Conservation (phyloP, 2,113 vertebrate genomes). For the Axis porcinus region DNA sequence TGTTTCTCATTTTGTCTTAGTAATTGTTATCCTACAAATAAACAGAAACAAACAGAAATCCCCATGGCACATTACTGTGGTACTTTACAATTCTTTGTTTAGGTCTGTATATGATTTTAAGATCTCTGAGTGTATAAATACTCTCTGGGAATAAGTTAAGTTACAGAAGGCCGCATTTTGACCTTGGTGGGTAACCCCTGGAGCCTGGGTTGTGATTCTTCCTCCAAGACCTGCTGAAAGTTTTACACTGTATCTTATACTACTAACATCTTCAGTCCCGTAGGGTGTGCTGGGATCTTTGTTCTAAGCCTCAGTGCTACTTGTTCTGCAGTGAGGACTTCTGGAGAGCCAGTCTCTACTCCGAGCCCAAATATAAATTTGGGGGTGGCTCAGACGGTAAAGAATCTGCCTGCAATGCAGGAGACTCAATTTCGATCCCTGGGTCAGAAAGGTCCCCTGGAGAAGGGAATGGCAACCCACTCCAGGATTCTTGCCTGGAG, state of each 20-base stretch:
- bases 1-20: constrained; percentile 40
- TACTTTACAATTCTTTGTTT: constrained; percentile 30
- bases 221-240: neutral
- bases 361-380: neutral
- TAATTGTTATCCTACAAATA: constrained; percentile 6
- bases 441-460: too few species aligned
- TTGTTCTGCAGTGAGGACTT: neutral
- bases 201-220: neutral
- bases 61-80: neutral
- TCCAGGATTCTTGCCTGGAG: too few species aligned
- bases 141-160: constrained; percentile 24
- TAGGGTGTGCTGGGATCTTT: neutral
- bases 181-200: neutral
- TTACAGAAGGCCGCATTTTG: neutral
- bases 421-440: too few species aligned
- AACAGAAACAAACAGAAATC: constrained; percentile 41
- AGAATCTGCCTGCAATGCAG: too few species aligned
- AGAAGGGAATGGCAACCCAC: too few species aligned
- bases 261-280: neutral
- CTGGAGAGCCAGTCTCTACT: neutral
- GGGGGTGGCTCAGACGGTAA: too few species aligned
- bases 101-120: constrained; percentile 41
- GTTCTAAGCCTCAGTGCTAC: neutral
- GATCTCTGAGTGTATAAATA: constrained; percentile 39
- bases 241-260: neutral